A percentile compares a stretch with the other conserved stretches of the same genome.
These are phyloP conservation scores for Ctenopoma multispine DNA, from an alignment of 2,797 vertebrate genomes.

Conservation along the genomic window DNA sequence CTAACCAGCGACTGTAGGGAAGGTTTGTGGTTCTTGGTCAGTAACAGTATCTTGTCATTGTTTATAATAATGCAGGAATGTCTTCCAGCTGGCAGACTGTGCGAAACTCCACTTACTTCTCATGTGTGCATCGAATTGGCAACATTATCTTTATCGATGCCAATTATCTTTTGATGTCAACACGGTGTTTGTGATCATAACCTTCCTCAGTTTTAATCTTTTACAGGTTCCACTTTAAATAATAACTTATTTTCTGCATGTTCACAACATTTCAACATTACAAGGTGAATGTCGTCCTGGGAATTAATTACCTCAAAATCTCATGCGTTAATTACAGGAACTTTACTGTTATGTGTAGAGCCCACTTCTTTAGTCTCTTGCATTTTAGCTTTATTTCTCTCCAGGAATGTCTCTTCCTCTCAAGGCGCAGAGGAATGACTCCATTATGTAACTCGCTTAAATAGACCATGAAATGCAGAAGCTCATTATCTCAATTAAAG, in stretches of 20 bases:
- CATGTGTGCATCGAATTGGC: too few species aligned
- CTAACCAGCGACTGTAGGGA: slow-evolving; percentile 4
- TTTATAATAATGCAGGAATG: not conserved
- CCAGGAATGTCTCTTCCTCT: slow-evolving; percentile 16
- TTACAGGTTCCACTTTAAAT: not conserved
- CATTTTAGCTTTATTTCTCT: slow-evolving; percentile 3
- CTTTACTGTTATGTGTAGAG: not conserved
- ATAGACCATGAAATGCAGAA: slow-evolving; percentile 28
- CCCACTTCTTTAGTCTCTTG: not conserved
- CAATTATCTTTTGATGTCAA: not conserved
- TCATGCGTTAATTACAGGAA: not conserved
- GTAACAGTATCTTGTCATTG: not conserved
- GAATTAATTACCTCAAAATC: not conserved
- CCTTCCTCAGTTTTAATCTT: not conserved
- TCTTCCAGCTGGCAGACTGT: not conserved
- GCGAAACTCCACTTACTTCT: not conserved
- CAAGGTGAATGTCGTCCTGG: not conserved
- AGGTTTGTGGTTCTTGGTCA: not conserved
- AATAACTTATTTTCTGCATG: not conserved
- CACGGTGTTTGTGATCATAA: not conserved
- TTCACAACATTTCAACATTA: not conserved
- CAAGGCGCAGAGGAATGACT: slow-evolving; percentile 18
- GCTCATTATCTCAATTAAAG: slow-evolving; percentile 46
- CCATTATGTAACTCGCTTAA: slow-evolving; percentile 27
- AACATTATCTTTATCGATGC: not conserved